Evolutionary conservation across 2,113 vertebrate species (phyloP), one percentile per base, ranked within the genome.

Genomic region (Colistium nudipinnis): DNA sequence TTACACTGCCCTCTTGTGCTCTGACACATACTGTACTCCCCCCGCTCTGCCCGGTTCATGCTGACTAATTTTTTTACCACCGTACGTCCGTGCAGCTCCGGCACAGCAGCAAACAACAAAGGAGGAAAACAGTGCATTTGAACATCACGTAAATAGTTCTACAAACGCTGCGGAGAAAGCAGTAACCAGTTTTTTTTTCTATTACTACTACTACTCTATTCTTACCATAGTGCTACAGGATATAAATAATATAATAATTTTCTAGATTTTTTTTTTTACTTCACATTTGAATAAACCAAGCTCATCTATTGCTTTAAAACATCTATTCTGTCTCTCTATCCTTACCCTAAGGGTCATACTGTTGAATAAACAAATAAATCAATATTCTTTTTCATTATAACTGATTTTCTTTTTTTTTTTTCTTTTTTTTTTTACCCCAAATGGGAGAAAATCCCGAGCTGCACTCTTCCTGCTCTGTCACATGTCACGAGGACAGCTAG

Each of bases 1-100:
- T 90, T 83, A 92, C 91, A 94, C 92, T 92, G 84, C 71, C 78
- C 78, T 60, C 90, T 94, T 94, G 94, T 94, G 90, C 89, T 90
- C 72, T 59, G 81, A 89, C 73, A 80, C 70, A 84, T 28, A 86
- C 74, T 92, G 83, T 81, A 88, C 75, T 81, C 70, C 53, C 55
- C 65, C 70, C 53, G 52, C 65, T 85, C 44, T 56, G 36, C 47
- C 35, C 14, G 54, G 78, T 53, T 78, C 70, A 56, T 19, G 45
- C 78, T 71, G 76, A 83, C 71, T 81, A 33, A 66, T 84, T 81
- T 74, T 75, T 59, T 38, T 63, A 80, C 73, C 70, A 56, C 51
- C 65, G 45, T 25, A 47, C 30, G 3, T 19, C 3, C 62, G 72
- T 8, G 69, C 74, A 60, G 73, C 27, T 75, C 60, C 35, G 47